Percentiles rank a stretch among this genome's conserved stretches.
phyloP scores from a whole-genome alignment of 1,140 invertebrate genomes.

The Drosophila leontia region DNA sequence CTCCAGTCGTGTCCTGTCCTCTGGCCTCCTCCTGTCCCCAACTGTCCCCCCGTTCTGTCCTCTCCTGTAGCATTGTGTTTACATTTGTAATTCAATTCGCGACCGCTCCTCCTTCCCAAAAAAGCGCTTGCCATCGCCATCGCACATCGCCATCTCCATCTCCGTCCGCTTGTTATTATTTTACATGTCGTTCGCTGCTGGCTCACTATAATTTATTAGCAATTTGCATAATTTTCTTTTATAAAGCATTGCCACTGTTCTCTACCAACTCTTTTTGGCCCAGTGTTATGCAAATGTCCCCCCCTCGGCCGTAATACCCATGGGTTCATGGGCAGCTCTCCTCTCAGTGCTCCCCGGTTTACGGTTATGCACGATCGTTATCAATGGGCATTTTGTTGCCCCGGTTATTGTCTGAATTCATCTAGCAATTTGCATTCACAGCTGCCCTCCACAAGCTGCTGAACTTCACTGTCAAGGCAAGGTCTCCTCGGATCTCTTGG shows the following conservation, averaged over 20 bases:
- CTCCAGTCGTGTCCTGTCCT: constrained; percentile 23
- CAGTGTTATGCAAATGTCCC: constrained; percentile 77
- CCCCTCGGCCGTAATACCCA: constrained; percentile 45
- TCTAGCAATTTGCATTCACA: constrained; percentile 52
- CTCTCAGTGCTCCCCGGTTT: constrained; percentile 32
- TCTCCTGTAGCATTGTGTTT: constrained; percentile 64
- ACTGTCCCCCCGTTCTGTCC: background rate
- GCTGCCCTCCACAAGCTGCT: constrained; percentile 27
- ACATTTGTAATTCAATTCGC: constrained; percentile 82
- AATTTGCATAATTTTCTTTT: constrained; percentile 84
- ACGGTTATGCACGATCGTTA: constrained; percentile 53
- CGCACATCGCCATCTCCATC: constrained; percentile 20
- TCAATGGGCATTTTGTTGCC: constrained; percentile 58
- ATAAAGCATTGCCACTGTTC: constrained; percentile 70
- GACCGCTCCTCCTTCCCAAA: constrained; percentile 27
- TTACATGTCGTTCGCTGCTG: constrained; percentile 79
- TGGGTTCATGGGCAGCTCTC: constrained; percentile 33
- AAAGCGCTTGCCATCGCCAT: constrained; percentile 12
- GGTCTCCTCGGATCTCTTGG: constrained; percentile 30
- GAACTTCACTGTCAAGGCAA: constrained; percentile 19
- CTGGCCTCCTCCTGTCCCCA: constrained; percentile 1
- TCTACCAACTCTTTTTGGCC: constrained; percentile 71
- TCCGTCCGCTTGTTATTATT: constrained; percentile 71
- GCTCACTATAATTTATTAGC: constrained; percentile 83
- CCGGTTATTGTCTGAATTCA: constrained; percentile 62